Conservation (phyloP, 2,113 vertebrate genomes). For the Nipponia nippon region DNA sequence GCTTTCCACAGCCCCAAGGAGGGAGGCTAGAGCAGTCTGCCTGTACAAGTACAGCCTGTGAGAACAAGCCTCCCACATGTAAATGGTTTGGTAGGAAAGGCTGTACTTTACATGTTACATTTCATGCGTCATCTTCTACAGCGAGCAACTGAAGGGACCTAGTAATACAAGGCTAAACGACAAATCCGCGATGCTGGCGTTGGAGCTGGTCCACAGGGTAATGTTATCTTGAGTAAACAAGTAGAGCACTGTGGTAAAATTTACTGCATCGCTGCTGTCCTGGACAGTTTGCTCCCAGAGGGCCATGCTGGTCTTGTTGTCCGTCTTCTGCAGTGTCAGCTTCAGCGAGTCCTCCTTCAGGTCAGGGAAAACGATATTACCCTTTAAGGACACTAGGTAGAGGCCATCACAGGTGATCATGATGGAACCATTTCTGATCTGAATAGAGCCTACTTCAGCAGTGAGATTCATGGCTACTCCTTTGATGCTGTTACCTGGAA, state of each 20-base stretch:
- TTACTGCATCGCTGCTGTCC: accelerated
- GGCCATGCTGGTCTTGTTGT: accelerated
- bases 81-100: neutral
- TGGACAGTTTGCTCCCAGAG: neutral
- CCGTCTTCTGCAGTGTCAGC: neutral
- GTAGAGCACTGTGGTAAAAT: neutral
- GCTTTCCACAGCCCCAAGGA: neutral
- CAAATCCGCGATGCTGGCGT: accelerated
- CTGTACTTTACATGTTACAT: neutral
- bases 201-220: neutral
- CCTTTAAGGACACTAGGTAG: slow-evolving; percentile 21
- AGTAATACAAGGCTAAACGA: neutral
- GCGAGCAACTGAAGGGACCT: accelerated
- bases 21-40: neutral
- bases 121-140: neutral
- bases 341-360: neutral
- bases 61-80: neutral
- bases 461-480: slow-evolving; percentile 2
- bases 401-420: slow-evolving; percentile 23
- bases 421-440: slow-evolving; percentile 24
- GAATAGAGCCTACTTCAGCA: neutral
- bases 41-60: neutral
- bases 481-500: neutral
- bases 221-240: neutral
- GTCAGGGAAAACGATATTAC: accelerated